Conservation (phyloP, 2,113 vertebrate species). For the Plectropomus leopardus region DNA sequence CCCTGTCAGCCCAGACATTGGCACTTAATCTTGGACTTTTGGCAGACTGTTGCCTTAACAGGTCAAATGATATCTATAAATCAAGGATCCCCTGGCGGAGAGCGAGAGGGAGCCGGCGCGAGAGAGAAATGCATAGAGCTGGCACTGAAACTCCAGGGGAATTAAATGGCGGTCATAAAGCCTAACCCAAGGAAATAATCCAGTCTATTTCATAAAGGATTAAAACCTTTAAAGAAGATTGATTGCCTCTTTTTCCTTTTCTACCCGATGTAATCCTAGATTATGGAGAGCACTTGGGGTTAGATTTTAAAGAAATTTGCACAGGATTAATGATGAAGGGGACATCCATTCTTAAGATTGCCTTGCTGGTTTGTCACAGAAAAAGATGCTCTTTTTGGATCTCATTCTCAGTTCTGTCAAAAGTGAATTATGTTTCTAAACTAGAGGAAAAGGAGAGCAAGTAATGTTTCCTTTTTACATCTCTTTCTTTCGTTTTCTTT, state of each 20-base stretch:
- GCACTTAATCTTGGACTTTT: slow-evolving; percentile 89
- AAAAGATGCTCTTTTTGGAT: slow-evolving; percentile 38
- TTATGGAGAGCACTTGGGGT: slow-evolving; percentile 80
- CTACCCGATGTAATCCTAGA: slow-evolving; percentile 83
- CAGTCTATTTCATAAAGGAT: slow-evolving; percentile 87
- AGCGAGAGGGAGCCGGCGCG: slow-evolving; percentile 59
- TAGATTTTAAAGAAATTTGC: slow-evolving; percentile 81
- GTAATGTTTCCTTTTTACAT: slow-evolving; percentile 8
- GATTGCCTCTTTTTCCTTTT: slow-evolving; percentile 83
- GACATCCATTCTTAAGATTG: slow-evolving; percentile 66
- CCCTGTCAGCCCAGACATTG: slow-evolving; percentile 83
- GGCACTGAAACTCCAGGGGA: slow-evolving; percentile 74
- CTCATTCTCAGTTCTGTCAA: neutral
- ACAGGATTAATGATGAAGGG: slow-evolving; percentile 66
- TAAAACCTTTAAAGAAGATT: slow-evolving; percentile 86
- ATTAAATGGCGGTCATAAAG: slow-evolving; percentile 83
- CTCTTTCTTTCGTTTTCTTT: neutral
- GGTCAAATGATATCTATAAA: slow-evolving; percentile 90
- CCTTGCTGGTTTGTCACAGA: slow-evolving; percentile 51
- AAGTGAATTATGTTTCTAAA: slow-evolving; percentile 11
- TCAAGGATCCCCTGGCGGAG: slow-evolving; percentile 81
- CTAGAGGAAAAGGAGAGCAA: neutral
- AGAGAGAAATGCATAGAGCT: slow-evolving; percentile 54
- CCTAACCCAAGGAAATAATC: slow-evolving; percentile 85
- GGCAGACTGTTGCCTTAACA: slow-evolving; percentile 89